Percentiles rank a stretch among this genome's conserved stretches.
phyloP scores from a whole-genome alignment of 2,888 invertebrate genomes.

The Entomobrya multifasciata region DNA sequence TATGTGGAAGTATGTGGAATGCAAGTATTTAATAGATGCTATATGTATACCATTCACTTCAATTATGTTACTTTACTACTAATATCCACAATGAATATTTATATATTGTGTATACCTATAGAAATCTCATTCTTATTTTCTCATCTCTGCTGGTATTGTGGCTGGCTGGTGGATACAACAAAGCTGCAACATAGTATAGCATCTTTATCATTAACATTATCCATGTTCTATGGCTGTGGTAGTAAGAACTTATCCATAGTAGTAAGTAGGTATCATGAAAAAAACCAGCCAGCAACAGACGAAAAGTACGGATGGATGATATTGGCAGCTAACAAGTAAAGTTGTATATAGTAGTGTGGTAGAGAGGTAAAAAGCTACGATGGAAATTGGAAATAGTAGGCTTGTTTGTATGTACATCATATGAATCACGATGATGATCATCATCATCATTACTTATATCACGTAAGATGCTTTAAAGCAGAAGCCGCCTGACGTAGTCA shows the following conservation, averaged over 20 bases:
- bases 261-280: slow-evolving; percentile 45
- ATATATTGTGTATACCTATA: slow-evolving; percentile 38
- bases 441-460: slow-evolving; percentile 19
- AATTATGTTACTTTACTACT: too few species aligned
- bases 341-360: not conserved
- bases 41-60: not conserved
- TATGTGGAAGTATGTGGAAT: too few species aligned
- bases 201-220: slow-evolving; percentile 1
- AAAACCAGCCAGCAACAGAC: slow-evolving; percentile 67
- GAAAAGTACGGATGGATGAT: slow-evolving; percentile 58
- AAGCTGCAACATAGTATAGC: slow-evolving; percentile 31
- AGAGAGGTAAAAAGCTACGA: slow-evolving; percentile 34
- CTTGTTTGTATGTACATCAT: slow-evolving; percentile 28
- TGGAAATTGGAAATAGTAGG: slow-evolving; percentile 35
- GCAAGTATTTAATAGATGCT: not conserved
- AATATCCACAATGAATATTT: not conserved
- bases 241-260: slow-evolving; percentile 9
- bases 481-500: slow-evolving; percentile 64
- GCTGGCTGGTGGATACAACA: slow-evolving; percentile 15
- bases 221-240: slow-evolving; percentile 18
- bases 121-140: slow-evolving; percentile 62
- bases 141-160: slow-evolving; percentile 44
- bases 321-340: slow-evolving; percentile 40
- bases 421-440: slow-evolving; percentile 32
- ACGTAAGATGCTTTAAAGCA: slow-evolving; percentile 46